Conservation (phyloP, 2,888 invertebrate species). For the Ferrisia virgata region DNA sequence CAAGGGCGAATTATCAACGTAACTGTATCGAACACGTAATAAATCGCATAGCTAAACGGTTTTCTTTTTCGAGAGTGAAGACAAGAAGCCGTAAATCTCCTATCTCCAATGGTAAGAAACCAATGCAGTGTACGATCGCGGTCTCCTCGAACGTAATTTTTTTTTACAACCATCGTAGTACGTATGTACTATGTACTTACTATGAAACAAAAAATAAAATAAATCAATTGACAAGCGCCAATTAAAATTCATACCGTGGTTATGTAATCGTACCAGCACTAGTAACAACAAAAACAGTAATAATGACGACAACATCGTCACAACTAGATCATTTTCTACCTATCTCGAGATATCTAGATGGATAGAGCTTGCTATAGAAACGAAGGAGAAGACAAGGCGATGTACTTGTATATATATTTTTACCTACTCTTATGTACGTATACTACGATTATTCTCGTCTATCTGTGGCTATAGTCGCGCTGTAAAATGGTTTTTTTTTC, state of each 20-base stretch:
- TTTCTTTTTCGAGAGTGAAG: not conserved
- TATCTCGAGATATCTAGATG: not conserved
- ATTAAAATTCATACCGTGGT: slow-evolving; percentile 21
- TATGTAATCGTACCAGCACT: not conserved
- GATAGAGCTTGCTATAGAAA: not conserved
- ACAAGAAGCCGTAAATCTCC: not conserved
- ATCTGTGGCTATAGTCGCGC: slow-evolving; percentile 8
- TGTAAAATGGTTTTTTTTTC: slow-evolving; percentile 11
- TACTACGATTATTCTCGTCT: not conserved
- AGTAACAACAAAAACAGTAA: not conserved
- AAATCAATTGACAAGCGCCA: slow-evolving; percentile 29
- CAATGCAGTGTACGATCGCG: not conserved
- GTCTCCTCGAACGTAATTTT: not conserved
- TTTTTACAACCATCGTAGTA: not conserved
- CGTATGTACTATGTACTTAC: no score
- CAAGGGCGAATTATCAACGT: not conserved
- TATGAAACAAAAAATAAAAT: not conserved
- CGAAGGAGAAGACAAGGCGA: not conserved
- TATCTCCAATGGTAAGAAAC: no score
- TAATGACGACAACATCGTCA: not conserved
- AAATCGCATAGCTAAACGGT: not conserved
- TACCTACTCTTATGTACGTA: no score
- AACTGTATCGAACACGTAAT: not conserved
- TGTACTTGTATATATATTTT: not conserved
- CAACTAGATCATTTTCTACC: not conserved